Evolutionary conservation across 30 jellyfish, hydroid and myxozoan species (phyloP).

Genomic region (Nemopilema nomurai): DNA sequence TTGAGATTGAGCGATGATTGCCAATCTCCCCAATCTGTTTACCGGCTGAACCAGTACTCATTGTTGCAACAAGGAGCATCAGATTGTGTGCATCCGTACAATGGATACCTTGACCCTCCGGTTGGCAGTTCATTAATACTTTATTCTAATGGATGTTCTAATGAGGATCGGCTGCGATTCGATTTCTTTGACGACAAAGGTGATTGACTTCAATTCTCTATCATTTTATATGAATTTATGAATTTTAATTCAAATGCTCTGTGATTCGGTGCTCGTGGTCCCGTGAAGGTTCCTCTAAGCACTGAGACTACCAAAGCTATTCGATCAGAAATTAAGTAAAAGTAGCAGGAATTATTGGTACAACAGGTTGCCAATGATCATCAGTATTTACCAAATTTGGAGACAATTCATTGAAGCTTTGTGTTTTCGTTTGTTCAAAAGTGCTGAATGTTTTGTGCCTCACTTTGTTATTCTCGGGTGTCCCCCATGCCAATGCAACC

Average conservation of each 20-base stretch:
- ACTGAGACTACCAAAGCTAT: no score
- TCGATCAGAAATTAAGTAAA: no score
- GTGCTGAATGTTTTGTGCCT: no score
- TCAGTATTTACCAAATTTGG: no score
- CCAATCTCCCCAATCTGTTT: constrained; percentile 16
- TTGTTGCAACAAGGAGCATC: not conserved
- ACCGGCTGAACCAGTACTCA: not conserved
- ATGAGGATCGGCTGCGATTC: constrained; percentile 5
- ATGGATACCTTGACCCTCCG: not conserved
- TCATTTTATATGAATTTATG: no score
- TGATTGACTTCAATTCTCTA: not conserved
- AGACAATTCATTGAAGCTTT: no score
- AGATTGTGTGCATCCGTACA: constrained; percentile 19
- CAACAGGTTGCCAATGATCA: no score
- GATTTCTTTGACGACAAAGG: constrained; percentile 41
- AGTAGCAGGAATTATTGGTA: no score
- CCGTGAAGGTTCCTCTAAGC: no score
- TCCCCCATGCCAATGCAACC: no score
- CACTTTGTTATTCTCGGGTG: no score
- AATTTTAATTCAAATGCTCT: not conserved
- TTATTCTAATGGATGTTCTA: not conserved
- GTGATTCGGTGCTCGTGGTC: not conserved
- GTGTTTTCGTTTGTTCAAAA: no score
- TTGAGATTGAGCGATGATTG: constrained; percentile 38
- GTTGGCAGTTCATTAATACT: not conserved